These are phyloP conservation scores for Actinia tenebrosa DNA, from an alignment of 64 coral and sea anemone genomes.

Conservation along the genomic window DNA sequence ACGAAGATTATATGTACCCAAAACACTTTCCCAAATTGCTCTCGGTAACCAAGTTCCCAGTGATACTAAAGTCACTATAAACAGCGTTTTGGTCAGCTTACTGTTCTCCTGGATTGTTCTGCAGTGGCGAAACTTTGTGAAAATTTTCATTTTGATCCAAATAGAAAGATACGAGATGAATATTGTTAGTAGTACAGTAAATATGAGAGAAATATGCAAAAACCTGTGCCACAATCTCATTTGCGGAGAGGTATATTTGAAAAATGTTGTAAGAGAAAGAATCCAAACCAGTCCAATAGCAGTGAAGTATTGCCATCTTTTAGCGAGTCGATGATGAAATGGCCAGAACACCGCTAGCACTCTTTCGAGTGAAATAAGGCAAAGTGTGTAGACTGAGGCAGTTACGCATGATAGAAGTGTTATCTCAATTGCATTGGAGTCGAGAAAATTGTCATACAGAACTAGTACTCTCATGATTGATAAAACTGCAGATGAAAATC, in stretches of 20 bases:
- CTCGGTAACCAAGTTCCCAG: background rate
- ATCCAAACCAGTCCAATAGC: background rate
- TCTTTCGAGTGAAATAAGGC: background rate
- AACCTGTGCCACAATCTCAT: no score
- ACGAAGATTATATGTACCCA: no score
- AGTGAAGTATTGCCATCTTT: background rate
- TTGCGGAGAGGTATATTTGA: no score
- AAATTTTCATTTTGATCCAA: constrained; percentile 1
- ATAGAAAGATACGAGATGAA: constrained; percentile 1
- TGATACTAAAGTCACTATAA: background rate
- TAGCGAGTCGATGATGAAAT: background rate
- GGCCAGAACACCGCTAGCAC: background rate
- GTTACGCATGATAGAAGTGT: background rate
- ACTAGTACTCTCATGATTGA: no score
- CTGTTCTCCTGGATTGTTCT: background rate
- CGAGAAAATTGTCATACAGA: no score
- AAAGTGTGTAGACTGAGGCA: background rate
- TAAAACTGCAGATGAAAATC: no score
- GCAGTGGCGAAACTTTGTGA: background rate
- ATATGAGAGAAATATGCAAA: background rate
- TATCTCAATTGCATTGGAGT: background rate
- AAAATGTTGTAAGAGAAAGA: background rate
- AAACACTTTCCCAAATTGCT: background rate
- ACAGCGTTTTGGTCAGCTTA: constrained; percentile 2
- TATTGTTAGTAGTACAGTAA: background rate